Percentiles rank a stretch among this genome's conserved stretches.
Evolutionary conservation across 2,113 vertebrate species (phyloP).

Genomic region (Anser cygnoides): DNA sequence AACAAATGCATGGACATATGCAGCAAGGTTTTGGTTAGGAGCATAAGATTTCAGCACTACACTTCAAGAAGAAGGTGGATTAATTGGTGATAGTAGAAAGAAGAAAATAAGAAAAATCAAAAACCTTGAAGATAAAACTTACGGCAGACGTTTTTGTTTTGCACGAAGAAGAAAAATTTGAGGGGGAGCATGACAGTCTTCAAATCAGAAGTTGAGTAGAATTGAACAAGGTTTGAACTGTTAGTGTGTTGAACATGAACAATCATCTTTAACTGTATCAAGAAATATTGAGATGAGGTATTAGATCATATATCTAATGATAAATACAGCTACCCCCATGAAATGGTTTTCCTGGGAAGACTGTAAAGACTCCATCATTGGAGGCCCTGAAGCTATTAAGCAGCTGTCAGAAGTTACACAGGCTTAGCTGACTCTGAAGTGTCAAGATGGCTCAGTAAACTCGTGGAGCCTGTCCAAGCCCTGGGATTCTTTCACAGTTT

Average conservation of each 20-base stretch:
- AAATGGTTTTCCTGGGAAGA: background rate
- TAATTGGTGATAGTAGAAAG: background rate
- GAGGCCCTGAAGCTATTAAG: background rate
- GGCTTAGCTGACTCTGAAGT: background rate
- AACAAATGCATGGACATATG: background rate
- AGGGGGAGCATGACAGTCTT: background rate
- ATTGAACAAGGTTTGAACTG: background rate
- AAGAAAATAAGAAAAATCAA: background rate
- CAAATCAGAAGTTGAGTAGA: background rate
- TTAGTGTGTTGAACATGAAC: background rate
- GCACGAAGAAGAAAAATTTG: background rate
- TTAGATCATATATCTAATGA: background rate
- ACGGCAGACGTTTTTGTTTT: background rate
- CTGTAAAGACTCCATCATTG: background rate
- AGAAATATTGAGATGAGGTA: background rate
- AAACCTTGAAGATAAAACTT: background rate
- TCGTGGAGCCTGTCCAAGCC: background rate
- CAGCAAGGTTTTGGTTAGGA: background rate
- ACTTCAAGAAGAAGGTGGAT: background rate
- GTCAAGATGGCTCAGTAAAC: background rate
- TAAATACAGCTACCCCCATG: background rate
- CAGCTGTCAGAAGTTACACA: background rate
- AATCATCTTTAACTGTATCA: background rate
- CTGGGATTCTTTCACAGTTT: background rate
- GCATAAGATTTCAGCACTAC: background rate